Evolutionary conservation across 2,797 vertebrate genomes (phyloP).

Genomic region (Jordanella pulchra): DNA sequence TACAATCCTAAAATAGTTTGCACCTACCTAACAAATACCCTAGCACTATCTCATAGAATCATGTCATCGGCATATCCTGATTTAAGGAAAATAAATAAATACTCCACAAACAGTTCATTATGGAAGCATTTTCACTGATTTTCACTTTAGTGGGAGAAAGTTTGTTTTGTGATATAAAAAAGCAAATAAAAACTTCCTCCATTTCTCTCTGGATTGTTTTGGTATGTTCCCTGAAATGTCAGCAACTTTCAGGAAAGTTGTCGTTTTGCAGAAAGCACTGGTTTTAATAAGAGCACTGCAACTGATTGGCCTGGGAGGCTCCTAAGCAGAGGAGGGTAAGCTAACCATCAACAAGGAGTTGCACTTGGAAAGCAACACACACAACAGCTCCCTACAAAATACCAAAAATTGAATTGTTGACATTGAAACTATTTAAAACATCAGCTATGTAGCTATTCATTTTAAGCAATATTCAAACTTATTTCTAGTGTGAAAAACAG

Average conservation of each 20-base stretch:
- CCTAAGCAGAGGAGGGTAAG: slow-evolving; percentile 11
- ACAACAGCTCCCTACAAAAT: neutral
- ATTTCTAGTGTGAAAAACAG: neutral
- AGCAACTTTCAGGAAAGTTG: slow-evolving; percentile 22
- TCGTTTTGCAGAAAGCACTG: slow-evolving; percentile 28
- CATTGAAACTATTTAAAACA: too few species aligned
- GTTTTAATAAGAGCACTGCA: slow-evolving; percentile 32
- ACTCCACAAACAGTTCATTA: slow-evolving; percentile 19
- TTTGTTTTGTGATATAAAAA: neutral
- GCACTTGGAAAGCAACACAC: neutral
- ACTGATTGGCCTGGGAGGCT: slow-evolving; percentile 31
- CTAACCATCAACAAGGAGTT: neutral
- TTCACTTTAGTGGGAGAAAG: neutral
- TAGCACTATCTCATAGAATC: slow-evolving; percentile 15
- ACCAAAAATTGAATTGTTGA: neutral
- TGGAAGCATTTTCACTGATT: slow-evolving; percentile 2
- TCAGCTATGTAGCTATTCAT: neutral
- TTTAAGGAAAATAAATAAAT: slow-evolving; percentile 28
- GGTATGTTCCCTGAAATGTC: slow-evolving; percentile 26
- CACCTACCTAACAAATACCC: slow-evolving; percentile 19
- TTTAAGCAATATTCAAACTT: too few species aligned
- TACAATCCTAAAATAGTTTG: slow-evolving; percentile 26
- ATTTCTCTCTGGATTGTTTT: neutral
- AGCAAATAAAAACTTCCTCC: neutral
- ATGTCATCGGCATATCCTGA: slow-evolving; percentile 42